A percentile compares a stretch with the other conserved stretches of the same genome.
These are phyloP conservation scores for Porites lobata DNA, from an alignment of 92 coral and sea anemone genomes.

Conservation along the genomic window DNA sequence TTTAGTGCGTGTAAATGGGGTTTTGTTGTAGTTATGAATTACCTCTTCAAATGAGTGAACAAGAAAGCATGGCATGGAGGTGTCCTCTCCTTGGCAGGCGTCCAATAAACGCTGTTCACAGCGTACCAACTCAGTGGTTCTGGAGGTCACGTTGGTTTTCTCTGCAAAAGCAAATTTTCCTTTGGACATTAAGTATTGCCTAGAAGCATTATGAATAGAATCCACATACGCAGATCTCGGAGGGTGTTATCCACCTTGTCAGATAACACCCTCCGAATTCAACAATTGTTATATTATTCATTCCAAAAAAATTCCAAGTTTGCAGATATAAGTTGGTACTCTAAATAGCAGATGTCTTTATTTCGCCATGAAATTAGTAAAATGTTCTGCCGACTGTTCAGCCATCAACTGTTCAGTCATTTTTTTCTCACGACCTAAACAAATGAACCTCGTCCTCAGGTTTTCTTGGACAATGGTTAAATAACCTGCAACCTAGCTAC, in stretches of 20 bases:
- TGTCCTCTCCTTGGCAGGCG: slow-evolving; percentile 11
- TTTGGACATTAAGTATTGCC: not conserved
- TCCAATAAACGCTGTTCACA: slow-evolving; percentile 10
- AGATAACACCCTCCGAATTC: no score
- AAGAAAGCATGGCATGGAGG: slow-evolving; percentile 7
- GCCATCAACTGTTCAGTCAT: no score
- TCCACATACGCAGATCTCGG: not conserved
- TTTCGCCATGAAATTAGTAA: not conserved
- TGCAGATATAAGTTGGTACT: no score
- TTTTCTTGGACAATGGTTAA: no score
- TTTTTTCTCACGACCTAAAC: no score
- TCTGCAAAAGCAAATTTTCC: not conserved
- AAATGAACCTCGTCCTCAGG: no score
- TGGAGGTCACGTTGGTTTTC: slow-evolving; percentile 3
- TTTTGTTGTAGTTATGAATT: not conserved
- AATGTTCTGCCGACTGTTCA: no score
- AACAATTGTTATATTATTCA: no score
- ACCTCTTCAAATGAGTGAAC: slow-evolving; percentile 6
- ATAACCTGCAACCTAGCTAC: no score
- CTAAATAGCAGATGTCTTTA: not conserved
- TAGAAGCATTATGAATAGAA: not conserved
- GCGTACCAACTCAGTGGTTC: not conserved
- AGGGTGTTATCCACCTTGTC: no score
- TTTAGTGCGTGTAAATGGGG: no score
- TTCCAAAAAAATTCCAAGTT: no score